Evolutionary conservation across 1,140 invertebrate species (phyloP).

Genomic region (Tetragnatha versicolor): DNA sequence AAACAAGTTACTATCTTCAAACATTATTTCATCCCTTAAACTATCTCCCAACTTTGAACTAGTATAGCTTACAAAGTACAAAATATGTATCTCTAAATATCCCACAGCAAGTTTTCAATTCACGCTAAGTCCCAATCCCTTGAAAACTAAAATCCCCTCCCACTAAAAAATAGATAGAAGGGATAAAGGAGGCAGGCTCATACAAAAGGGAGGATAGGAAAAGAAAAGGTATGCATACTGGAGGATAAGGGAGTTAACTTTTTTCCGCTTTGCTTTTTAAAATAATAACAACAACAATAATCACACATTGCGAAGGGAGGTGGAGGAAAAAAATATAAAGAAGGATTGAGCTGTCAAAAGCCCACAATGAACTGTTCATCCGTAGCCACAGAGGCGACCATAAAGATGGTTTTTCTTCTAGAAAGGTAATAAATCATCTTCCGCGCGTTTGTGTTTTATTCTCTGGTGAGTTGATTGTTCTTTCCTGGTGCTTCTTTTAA

Average conservation of each 20-base stretch:
- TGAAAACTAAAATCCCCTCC: too few species aligned
- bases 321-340: conserved; percentile 1
- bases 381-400: conserved; percentile 25
- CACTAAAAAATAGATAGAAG: neutral
- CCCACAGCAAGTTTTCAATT: too few species aligned
- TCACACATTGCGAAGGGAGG: neutral
- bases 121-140: too few species aligned
- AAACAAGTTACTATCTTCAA: too few species aligned
- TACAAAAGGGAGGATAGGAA: neutral
- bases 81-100: too few species aligned
- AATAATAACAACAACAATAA: conserved; percentile 31
- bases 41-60: too few species aligned
- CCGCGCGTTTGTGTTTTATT: conserved; percentile 45
- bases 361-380: conserved; percentile 39
- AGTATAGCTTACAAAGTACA: too few species aligned
- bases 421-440: conserved; percentile 45
- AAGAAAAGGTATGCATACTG: neutral
- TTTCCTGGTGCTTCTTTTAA: conserved; percentile 43
- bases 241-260: neutral
- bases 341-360: conserved; percentile 48
- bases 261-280: neutral
- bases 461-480: conserved; percentile 48
- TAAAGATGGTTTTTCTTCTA: conserved; percentile 19
- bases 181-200: neutral
- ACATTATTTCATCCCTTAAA: too few species aligned